These are phyloP conservation scores for Fregata magnificens DNA, from an alignment of 2,113 vertebrate species.

Conservation along the genomic window DNA sequence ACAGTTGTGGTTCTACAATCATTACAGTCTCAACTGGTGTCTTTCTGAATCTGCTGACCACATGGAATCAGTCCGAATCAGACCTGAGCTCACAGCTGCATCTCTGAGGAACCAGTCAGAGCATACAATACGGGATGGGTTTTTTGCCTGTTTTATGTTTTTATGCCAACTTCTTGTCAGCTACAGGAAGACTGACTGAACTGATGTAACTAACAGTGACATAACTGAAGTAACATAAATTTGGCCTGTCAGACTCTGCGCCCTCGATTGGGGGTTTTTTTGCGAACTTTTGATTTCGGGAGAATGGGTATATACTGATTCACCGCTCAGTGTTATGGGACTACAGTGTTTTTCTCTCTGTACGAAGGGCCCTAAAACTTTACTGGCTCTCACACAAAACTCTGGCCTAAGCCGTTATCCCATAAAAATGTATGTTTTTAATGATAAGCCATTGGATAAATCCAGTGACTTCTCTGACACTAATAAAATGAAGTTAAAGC, in stretches of 20 bases:
- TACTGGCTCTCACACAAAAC: background rate
- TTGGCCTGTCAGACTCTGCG: background rate
- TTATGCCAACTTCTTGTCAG: conserved; percentile 3
- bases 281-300: background rate
- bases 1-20: background rate
- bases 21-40: background rate
- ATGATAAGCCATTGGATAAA: background rate
- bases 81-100: background rate
- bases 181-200: background rate
- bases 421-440: background rate
- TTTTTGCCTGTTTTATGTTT: background rate
- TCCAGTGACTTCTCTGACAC: background rate
- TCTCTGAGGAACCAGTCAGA: background rate
- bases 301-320: background rate
- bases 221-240: conserved; percentile 24
- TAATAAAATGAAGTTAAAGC: background rate
- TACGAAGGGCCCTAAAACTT: background rate
- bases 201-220: background rate
- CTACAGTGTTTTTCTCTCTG: background rate
- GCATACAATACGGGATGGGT: accelerated
- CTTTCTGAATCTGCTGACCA: background rate
- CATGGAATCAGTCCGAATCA: background rate
- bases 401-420: background rate
- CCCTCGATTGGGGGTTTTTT: background rate
- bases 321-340: background rate